Evolutionary conservation across 2,797 vertebrate genomes (phyloP).

Genomic region (Gambusia yucatana): DNA sequence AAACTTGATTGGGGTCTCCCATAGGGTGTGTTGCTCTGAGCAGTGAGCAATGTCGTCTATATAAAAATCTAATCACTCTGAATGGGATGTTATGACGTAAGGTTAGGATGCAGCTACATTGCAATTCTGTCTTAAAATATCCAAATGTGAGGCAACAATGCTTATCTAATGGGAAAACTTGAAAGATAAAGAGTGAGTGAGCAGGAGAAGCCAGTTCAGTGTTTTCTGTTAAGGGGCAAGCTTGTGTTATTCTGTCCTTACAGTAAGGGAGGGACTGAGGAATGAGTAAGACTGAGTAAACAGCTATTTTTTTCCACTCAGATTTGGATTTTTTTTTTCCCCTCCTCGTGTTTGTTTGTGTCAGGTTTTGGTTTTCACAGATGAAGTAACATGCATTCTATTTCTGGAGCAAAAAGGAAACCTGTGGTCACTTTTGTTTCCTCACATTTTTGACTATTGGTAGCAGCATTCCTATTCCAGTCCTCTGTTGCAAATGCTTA

Average conservation of each 20-base stretch:
- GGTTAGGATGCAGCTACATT: conserved; percentile 15
- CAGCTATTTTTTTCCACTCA: conserved; percentile 37
- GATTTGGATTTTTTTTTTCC: conserved; percentile 24
- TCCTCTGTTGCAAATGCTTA: not conserved
- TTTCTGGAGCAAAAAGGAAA: conserved; percentile 29
- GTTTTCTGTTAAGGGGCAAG: conserved; percentile 22
- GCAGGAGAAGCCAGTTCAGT: conserved; percentile 19
- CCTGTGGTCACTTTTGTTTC: conserved; percentile 18
- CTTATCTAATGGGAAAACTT: conserved; percentile 44
- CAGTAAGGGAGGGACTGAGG: conserved; percentile 56
- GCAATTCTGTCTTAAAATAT: conserved; percentile 7
- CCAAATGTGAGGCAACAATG: conserved; percentile 25
- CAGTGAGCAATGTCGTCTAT: not conserved
- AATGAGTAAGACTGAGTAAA: conserved; percentile 37
- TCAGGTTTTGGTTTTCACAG: conserved; percentile 22
- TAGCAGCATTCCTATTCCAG: not conserved
- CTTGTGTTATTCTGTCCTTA: conserved; percentile 42
- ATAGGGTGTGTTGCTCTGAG: not conserved
- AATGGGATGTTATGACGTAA: not conserved
- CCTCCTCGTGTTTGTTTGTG: conserved; percentile 3
- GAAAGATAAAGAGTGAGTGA: conserved; percentile 32
- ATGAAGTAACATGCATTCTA: conserved; percentile 25
- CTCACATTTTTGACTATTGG: conserved; percentile 17
- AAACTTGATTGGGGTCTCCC: not conserved
- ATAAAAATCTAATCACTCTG: not conserved